phyloP scores from a whole-genome alignment of 2,888 invertebrate species.

The Scaptomyza tumidula region DNA sequence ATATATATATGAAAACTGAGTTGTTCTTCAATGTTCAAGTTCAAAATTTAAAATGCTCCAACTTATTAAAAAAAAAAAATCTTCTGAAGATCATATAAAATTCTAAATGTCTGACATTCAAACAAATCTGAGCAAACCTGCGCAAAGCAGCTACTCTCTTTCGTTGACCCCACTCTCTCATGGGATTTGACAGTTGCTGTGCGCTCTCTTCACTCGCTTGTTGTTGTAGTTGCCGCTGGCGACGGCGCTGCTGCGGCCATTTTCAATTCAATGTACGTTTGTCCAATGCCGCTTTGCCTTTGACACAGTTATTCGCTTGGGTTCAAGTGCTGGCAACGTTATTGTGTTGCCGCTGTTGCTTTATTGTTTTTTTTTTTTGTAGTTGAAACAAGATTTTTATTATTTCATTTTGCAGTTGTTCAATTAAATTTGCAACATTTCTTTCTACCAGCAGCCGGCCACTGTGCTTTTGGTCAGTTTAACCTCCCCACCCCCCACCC shows the following conservation, averaged over 20 bases:
- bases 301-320: constrained; percentile 65
- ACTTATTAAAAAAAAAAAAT: background rate
- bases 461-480: constrained; percentile 12
- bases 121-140: constrained; percentile 16
- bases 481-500: background rate
- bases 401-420: constrained; percentile 63
- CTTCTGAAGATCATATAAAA: constrained; percentile 12
- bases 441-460: constrained; percentile 29
- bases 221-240: background rate
- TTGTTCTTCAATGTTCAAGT: too few species aligned
- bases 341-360: constrained; percentile 19
- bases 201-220: constrained; percentile 8
- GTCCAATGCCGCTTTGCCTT: constrained; percentile 63
- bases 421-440: constrained; percentile 64
- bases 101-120: background rate
- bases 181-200: constrained; percentile 8
- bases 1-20: too few species aligned
- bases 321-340: constrained; percentile 44
- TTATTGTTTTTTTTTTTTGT: constrained; percentile 13
- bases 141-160: constrained; percentile 7
- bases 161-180: constrained; percentile 13
- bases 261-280: constrained; percentile 61
- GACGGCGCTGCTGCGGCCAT: constrained; percentile 40
- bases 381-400: constrained; percentile 36
- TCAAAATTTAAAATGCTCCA: too few species aligned